Conservation (phyloP, 2,888 invertebrate species). For the Meiosimyza decipiens region DNA sequence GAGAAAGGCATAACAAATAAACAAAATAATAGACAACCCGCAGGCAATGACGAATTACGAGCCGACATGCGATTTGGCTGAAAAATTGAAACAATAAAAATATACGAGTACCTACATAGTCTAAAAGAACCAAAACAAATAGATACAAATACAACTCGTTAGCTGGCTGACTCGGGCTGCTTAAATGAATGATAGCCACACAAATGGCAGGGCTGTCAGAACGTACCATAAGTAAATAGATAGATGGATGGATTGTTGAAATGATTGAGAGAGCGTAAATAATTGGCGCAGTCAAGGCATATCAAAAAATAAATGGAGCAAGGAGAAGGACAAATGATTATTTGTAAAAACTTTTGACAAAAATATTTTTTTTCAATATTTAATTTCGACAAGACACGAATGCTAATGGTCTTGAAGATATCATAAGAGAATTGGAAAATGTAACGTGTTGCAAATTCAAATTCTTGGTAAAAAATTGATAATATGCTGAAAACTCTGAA, state of each 20-base stretch:
- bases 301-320: slow-evolving; percentile 1
- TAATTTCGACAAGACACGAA: too few species aligned
- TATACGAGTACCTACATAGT: neutral
- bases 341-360: neutral
- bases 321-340: neutral
- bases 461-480: too few species aligned
- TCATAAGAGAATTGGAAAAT: too few species aligned
- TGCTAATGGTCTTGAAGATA: too few species aligned
- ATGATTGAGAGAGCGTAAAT: neutral
- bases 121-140: neutral
- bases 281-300: neutral
- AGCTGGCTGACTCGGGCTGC: too few species aligned
- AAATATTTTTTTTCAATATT: neutral
- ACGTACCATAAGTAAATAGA: neutral
- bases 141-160: neutral
- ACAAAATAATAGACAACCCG: slow-evolving; percentile 64
- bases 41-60: slow-evolving; percentile 65
- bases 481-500: too few species aligned
- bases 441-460: too few species aligned
- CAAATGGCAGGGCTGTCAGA: too few species aligned
- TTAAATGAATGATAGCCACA: too few species aligned
- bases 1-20: slow-evolving; percentile 45
- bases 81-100: slow-evolving; percentile 35
- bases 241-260: neutral
- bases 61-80: slow-evolving; percentile 57